A percentile compares a stretch with the other conserved stretches of the same genome.
These are phyloP conservation scores for Oophaga sylvatica DNA, from an alignment of 2,797 vertebrate species.

Conservation along the genomic window DNA sequence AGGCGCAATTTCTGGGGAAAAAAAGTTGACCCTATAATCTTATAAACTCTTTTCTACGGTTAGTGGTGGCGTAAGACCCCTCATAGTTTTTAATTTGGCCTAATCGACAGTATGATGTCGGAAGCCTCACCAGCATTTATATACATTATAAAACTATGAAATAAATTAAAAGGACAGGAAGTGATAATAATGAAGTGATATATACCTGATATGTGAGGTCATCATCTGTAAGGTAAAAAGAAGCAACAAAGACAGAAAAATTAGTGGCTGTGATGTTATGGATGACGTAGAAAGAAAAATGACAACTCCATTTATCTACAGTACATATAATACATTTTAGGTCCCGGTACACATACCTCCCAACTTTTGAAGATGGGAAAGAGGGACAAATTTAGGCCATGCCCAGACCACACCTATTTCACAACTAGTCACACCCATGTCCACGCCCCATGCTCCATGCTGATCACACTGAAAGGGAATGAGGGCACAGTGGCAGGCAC, in stretches of 20 bases:
- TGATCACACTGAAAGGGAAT: too few species aligned
- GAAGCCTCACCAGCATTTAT: not conserved
- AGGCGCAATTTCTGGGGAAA: not conserved
- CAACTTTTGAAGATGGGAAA: too few species aligned
- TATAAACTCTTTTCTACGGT: not conserved
- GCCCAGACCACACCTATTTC: too few species aligned
- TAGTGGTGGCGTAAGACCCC: too few species aligned
- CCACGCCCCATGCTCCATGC: too few species aligned
- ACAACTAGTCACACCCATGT: too few species aligned
- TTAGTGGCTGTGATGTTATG: too few species aligned
- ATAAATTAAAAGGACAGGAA: too few species aligned
- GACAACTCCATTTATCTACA: not conserved
- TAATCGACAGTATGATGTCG: not conserved
- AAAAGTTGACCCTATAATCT: not conserved
- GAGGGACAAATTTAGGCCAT: too few species aligned
- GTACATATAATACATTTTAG: not conserved
- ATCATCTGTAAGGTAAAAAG: constrained; percentile 33
- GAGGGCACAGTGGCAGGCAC: too few species aligned
- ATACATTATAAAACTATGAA: too few species aligned
- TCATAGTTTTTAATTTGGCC: not conserved
- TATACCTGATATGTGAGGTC: constrained; percentile 43
- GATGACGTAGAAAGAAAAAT: not conserved
- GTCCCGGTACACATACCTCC: not conserved
- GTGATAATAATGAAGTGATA: not conserved
- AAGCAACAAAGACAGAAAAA: not conserved